Conservation (phyloP, 2,797 vertebrate species). For the Lagocephalus sceleratus region DNA sequence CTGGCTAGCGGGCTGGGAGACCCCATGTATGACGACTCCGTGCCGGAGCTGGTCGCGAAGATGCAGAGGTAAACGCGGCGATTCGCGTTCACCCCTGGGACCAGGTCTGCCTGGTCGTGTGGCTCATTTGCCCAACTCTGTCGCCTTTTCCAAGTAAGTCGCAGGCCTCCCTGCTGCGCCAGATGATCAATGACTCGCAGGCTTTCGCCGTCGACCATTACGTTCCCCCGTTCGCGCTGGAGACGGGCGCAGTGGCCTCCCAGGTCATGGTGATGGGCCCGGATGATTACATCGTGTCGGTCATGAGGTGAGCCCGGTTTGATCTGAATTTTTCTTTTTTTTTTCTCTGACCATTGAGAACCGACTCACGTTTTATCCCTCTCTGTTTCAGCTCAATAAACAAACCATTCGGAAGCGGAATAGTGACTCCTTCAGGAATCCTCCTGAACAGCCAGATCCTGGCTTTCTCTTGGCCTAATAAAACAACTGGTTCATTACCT, state of each 20-base stretch:
- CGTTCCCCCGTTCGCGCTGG: constrained; percentile 71
- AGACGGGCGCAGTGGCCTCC: constrained; percentile 77
- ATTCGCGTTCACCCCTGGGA: not conserved
- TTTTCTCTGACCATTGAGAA: not conserved
- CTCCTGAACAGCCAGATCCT: constrained; percentile 96
- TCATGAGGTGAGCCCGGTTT: constrained; percentile 81
- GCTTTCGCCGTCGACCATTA: constrained; percentile 75
- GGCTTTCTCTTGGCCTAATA: constrained; percentile 94
- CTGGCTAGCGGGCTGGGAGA: constrained; percentile 89
- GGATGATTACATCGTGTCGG: constrained; percentile 92
- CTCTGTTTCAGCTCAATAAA: constrained; percentile 85
- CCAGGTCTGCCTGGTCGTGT: not conserved
- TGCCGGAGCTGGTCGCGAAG: constrained; percentile 78
- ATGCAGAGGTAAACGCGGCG: constrained; percentile 86
- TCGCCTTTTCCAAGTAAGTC: constrained; percentile 77
- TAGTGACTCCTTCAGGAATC: constrained; percentile 91
- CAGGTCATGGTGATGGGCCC: constrained; percentile 96
- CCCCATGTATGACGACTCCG: constrained; percentile 80
- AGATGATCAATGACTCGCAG: constrained; percentile 87
- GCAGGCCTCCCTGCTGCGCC: constrained; percentile 80
- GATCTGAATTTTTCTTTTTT: not conserved
- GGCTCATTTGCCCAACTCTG: constrained; percentile 10
- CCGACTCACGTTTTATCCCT: not conserved
- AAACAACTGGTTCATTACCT: constrained; percentile 70
- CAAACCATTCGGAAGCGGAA: constrained; percentile 92